These are phyloP conservation scores for Atlantisia rogersi DNA, from an alignment of 2,113 vertebrate species.

Conservation along the genomic window DNA sequence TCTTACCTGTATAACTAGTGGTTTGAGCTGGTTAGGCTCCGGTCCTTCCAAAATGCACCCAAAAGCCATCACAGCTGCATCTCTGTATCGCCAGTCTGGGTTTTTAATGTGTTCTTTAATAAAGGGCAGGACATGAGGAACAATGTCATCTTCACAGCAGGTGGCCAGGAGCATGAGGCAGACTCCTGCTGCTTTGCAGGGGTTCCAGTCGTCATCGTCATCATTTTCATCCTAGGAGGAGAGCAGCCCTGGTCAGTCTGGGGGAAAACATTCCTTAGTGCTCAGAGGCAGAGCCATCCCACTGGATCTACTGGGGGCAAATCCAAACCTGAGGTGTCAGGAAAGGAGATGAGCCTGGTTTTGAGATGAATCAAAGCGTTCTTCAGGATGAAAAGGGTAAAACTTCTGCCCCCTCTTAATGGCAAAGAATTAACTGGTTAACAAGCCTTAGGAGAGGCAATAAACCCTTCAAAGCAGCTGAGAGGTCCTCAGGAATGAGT, in stretches of 20 bases:
- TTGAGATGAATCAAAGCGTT: background rate
- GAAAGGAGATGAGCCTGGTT: background rate
- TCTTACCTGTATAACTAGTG: constrained; percentile 91
- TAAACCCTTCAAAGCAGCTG: constrained; percentile 8
- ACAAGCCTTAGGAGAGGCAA: background rate
- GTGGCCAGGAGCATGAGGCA: constrained; percentile 98
- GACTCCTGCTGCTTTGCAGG: constrained; percentile 95
- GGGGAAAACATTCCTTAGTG: background rate
- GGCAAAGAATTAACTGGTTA: constrained; percentile 1
- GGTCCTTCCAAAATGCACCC: constrained; percentile 97
- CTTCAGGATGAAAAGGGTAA: background rate
- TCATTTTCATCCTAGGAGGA: constrained; percentile 91
- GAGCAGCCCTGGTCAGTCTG: background rate
- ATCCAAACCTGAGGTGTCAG: background rate
- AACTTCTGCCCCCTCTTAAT: background rate
- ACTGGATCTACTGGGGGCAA: background rate
- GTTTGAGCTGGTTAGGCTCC: constrained; percentile 95
- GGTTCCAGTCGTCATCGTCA: constrained; percentile 98
- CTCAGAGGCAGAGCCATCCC: background rate
- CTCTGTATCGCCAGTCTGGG: constrained; percentile 92
- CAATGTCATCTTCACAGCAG: constrained; percentile 97
- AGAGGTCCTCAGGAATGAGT: background rate
- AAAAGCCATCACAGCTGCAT: constrained; percentile 98
- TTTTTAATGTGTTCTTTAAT: constrained; percentile 98
- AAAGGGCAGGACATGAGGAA: constrained; percentile 96